phyloP scores from a whole-genome alignment of 2,113 vertebrate genomes.

The Corythornis vintsioides region DNA sequence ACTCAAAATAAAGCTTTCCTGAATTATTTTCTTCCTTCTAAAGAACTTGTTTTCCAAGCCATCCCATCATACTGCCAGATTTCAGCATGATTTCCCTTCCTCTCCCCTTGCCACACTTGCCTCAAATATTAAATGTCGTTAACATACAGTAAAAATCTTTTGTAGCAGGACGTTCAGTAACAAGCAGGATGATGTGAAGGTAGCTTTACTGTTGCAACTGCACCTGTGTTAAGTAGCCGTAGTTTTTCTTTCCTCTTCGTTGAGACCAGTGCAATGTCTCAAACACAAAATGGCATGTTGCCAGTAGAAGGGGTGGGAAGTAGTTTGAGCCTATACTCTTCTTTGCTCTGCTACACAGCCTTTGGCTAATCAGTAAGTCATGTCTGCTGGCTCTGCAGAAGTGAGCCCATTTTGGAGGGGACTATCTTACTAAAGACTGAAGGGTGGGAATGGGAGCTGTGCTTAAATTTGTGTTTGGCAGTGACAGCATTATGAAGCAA shows the following conservation, averaged over 20 bases:
- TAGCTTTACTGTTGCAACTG: background rate
- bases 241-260: background rate
- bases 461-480: constrained; percentile 1
- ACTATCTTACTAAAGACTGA: background rate
- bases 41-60: background rate
- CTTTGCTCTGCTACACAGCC: background rate
- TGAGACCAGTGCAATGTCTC: background rate
- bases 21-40: background rate
- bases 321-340: background rate
- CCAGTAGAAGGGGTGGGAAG: background rate
- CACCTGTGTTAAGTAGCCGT: background rate
- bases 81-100: background rate
- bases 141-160: background rate
- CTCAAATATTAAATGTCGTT: background rate
- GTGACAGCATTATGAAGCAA: background rate
- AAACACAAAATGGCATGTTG: background rate
- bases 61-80: background rate
- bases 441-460: background rate
- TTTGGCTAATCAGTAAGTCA: background rate
- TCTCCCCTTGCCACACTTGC: background rate
- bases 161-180: background rate
- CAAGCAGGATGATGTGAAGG: background rate
- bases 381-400: background rate
- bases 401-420: background rate
- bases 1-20: background rate